Base-by-base conservation (phyloP, 2,113 vertebrate genomes). In the Rafetus swinhoei region DNA sequence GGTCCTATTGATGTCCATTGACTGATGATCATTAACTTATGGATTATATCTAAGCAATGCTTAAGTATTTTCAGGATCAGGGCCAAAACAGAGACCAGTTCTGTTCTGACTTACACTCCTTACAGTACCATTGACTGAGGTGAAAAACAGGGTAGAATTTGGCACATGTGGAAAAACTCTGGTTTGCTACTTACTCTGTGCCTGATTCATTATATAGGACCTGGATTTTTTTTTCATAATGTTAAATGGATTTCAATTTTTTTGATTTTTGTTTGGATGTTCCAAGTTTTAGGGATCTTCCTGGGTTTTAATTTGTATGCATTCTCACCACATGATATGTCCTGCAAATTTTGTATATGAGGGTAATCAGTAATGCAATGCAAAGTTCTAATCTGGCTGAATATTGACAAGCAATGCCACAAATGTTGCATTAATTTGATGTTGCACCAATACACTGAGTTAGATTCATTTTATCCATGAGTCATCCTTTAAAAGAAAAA, bases 311-410 rank as follows among this genome's bases (percentile, higher is more conserved):
- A 86, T 96, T 95, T 95, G 11, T n/a, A n/a, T 35, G 65, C 8
- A n/a, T n/a, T 69, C 65, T 85, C 95, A 96, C 88, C 93, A 97
- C 95, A 90, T 96, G 97, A 97, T 94, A 96, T 94, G 96, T 87
- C 32, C 79, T 89, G n/a, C 74, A 10, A 94, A 90, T 95, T 88
- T 85, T 15, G 12, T 86, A 19, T 92, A 93, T 97, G 91, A 93
- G 93, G 94, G 92, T 96, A 92, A 87, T 25, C 96, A 83, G 87
- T 94, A 95, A 96, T 85, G 87, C 90, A 84, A 83, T 74, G 85
- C 59, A 90, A 76, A 76, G 35, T 45, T 76, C 39, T 35, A 76
- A 13, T 12, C 39, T 39, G 35, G 21, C 24, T 45, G 39, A 45
- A 76, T 45, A 45, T 45, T 2, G 5, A 22, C 35, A 22, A 76